Evolutionary conservation across 1,140 invertebrate genomes (phyloP).

Genomic region (Drosophila kepulauana): DNA sequence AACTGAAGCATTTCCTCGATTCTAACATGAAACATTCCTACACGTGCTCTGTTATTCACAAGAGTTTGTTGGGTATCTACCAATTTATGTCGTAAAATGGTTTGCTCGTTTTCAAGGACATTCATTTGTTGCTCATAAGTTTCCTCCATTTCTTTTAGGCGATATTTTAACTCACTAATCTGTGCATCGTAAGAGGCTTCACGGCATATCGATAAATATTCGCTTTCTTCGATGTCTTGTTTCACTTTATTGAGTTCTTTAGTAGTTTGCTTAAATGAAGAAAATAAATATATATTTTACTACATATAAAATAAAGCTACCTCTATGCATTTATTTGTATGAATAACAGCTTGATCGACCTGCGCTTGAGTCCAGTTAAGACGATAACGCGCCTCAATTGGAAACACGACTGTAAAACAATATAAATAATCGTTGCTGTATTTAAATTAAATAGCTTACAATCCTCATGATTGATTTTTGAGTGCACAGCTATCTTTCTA

Average conservation of each 20-base stretch:
- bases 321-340: background rate
- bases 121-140: constrained; percentile 49
- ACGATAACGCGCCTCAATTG: constrained; percentile 52
- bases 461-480: background rate
- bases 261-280: background rate
- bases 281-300: too few species aligned
- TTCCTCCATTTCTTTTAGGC: constrained; percentile 22
- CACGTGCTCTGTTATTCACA: constrained; percentile 7
- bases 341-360: constrained; percentile 33
- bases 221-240: constrained; percentile 16
- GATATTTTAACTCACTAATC: constrained; percentile 34
- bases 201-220: background rate
- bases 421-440: background rate
- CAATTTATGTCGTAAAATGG: constrained; percentile 16
- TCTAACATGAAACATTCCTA: constrained; percentile 33
- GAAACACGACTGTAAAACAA: constrained; percentile 22
- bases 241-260: constrained; percentile 40
- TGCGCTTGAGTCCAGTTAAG: constrained; percentile 34
- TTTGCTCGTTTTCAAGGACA: constrained; percentile 22
- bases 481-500: background rate
- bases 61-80: constrained; percentile 49
- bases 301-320: background rate
- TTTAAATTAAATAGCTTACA: background rate
- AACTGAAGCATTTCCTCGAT: constrained; percentile 9
- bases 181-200: background rate